Conservation (phyloP, 2,888 invertebrate species). For the Brachyptera risi region DNA sequence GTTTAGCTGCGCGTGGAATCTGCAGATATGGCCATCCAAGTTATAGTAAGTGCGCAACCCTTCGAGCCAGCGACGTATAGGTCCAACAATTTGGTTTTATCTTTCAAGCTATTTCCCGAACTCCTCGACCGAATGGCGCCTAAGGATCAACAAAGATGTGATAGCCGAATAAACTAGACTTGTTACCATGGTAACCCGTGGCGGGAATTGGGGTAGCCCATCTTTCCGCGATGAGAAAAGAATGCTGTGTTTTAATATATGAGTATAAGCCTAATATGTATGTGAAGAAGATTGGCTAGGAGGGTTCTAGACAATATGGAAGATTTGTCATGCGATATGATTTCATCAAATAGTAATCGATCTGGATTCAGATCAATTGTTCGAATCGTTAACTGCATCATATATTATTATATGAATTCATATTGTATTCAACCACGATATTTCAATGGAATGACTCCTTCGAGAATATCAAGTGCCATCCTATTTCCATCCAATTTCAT, state of each 20-base stretch:
- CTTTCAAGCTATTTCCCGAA: constrained; percentile 5
- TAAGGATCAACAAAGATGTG: background rate
- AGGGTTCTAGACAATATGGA: too few relatives aligned
- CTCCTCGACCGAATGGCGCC: constrained; percentile 3
- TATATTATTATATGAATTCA: too few relatives aligned
- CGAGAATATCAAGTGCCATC: too few relatives aligned
- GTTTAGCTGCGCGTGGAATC: background rate
- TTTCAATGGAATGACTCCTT: too few relatives aligned
- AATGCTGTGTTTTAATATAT: background rate
- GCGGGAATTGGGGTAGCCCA: background rate
- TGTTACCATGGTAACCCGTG: background rate
- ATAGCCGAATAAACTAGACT: background rate
- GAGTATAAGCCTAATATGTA: too few relatives aligned
- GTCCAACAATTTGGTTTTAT: constrained; percentile 3
- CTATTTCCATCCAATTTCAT: too few relatives aligned
- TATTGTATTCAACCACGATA: too few relatives aligned
- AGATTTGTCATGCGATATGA: too few relatives aligned
- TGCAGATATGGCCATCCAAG: constrained; percentile 5
- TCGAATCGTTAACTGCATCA: too few relatives aligned
- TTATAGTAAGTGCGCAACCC: background rate
- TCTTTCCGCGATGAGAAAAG: background rate
- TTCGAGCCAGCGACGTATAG: background rate
- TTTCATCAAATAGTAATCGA: too few relatives aligned
- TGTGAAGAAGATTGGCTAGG: too few relatives aligned
- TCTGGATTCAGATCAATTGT: too few relatives aligned